Conservation (phyloP, 2,888 invertebrate genomes). For the Ornithoptera alexandrae region DNA sequence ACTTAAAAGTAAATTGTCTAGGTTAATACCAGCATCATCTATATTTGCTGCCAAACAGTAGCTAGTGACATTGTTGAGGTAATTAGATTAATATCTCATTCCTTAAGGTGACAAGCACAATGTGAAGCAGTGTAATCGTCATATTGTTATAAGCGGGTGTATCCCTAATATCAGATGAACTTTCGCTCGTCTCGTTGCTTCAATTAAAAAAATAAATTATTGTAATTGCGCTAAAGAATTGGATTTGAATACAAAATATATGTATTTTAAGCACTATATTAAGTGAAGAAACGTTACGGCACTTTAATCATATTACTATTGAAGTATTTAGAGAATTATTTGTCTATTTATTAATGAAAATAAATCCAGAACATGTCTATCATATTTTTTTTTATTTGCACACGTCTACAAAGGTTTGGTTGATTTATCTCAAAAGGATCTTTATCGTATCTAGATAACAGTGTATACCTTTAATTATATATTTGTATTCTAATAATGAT, state of each 20-base stretch:
- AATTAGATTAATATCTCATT: no score
- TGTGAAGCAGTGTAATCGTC: no score
- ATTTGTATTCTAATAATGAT: conserved; percentile 6
- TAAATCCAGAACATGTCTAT: conserved; percentile 21
- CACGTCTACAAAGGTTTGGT: neutral
- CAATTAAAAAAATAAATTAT: neutral
- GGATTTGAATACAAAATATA: conserved; percentile 12
- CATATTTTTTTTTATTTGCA: conserved; percentile 3
- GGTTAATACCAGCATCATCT: no score
- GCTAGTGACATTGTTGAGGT: no score
- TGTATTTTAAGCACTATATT: conserved; percentile 14
- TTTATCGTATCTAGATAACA: neutral
- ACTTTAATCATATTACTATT: conserved; percentile 10
- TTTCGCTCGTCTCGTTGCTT: no score
- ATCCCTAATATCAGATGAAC: no score
- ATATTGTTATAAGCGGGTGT: no score
- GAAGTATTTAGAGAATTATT: conserved; percentile 9
- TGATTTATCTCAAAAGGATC: neutral
- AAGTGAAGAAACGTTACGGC: conserved; percentile 12
- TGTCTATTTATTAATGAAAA: neutral
- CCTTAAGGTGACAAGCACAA: no score
- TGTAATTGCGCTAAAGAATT: conserved; percentile 20
- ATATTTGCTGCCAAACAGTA: no score
- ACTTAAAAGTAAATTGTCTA: no score
- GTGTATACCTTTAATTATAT: neutral